Percentiles rank a stretch among this genome's conserved stretches.
Evolutionary conservation across 2,888 invertebrate genomes (phyloP).

Genomic region (Drepanosiphum platanoidis): DNA sequence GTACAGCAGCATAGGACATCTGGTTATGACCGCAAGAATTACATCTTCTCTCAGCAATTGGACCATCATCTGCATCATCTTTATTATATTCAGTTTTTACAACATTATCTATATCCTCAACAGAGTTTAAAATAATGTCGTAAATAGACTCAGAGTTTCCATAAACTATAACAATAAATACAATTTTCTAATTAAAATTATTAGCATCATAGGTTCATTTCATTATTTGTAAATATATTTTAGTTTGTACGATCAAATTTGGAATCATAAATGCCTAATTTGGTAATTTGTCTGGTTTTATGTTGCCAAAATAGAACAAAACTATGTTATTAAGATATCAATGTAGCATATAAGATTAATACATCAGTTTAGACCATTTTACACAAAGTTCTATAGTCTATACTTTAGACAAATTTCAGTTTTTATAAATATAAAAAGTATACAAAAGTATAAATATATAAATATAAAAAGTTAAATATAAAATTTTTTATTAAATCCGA

Average conservation of each 20-base stretch:
- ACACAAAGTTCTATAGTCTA: too few species aligned
- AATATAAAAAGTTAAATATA: too few species aligned
- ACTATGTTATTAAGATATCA: too few species aligned
- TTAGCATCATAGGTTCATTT: background rate
- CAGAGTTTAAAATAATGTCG: conserved; percentile 77
- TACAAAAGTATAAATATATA: too few species aligned
- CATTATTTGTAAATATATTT: background rate
- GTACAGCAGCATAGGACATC: conserved; percentile 95
- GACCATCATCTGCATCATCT: conserved; percentile 75
- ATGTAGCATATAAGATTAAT: too few species aligned
- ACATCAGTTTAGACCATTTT: too few species aligned
- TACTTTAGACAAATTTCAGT: too few species aligned
- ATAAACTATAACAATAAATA: conserved; percentile 40
- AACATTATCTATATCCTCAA: conserved; percentile 62
- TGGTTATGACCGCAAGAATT: conserved; percentile 87
- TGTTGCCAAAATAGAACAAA: background rate
- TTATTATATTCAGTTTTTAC: conserved; percentile 67
- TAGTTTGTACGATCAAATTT: background rate
- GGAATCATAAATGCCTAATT: too few species aligned
- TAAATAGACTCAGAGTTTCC: conserved; percentile 68
- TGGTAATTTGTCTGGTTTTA: background rate
- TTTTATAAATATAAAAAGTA: too few species aligned
- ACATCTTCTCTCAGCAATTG: conserved; percentile 83
- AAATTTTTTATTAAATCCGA: too few species aligned
- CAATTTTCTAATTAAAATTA: background rate